Evolutionary conservation across 2,113 vertebrate genomes (phyloP).

Genomic region (Rhynchomys soricoides): DNA sequence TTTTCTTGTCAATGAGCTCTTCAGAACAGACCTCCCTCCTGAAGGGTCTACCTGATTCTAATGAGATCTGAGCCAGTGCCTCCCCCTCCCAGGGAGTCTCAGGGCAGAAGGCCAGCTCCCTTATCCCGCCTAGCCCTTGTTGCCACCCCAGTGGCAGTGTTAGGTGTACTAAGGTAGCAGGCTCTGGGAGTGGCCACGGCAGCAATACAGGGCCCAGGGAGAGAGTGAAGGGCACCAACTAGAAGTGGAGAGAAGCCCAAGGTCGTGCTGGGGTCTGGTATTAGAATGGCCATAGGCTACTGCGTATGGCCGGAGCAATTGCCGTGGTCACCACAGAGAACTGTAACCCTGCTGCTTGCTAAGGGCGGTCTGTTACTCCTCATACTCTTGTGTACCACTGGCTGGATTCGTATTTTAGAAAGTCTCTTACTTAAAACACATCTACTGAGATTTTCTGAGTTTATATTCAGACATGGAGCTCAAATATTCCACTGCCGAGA

Average conservation of each 20-base stretch:
- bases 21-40: not conserved
- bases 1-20: not conserved
- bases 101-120: not conserved
- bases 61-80: not conserved
- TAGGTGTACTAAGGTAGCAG: not conserved
- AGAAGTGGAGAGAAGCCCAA: not conserved
- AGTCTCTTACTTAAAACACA: not conserved
- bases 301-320: accelerated
- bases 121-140: too few species aligned
- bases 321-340: not conserved
- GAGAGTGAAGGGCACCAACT: not conserved
- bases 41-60: not conserved
- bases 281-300: not conserved
- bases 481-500: not conserved
- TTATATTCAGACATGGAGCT: not conserved
- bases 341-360: too few species aligned
- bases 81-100: too few species aligned
- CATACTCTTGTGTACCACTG: accelerated
- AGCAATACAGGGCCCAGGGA: not conserved
- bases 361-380: accelerated
- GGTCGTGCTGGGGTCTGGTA: not conserved
- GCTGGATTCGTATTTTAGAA: not conserved
- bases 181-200: not conserved
- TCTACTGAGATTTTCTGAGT: not conserved
- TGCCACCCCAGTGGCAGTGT: not conserved